Base-by-base conservation (phyloP, 2,888 invertebrate species). In the Brachyptera putata region DNA sequence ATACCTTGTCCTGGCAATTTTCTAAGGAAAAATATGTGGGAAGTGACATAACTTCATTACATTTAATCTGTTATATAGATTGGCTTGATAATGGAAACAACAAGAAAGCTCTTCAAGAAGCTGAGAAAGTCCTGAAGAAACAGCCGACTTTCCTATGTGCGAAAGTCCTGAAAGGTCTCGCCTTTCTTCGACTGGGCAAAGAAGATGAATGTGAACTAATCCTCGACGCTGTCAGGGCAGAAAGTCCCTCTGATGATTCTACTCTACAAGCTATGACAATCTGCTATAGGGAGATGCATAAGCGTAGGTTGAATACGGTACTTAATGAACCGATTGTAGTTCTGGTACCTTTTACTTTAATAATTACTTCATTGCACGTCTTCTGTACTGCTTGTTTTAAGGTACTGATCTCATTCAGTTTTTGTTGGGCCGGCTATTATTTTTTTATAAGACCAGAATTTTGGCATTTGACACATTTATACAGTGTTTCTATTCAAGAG, bases 51-150 rank as follows among this genome's bases (percentile, higher is more conserved):
- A 16, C 22, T 46, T 18, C 21, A 16, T 2, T 24, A 16, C n/a
- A 30, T 30, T 5, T 30, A 30, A 30, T 30, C 21, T 43, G 3
- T 43, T 43, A 53, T n/a, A n/a, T 77, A 95, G 96, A 97, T 77
- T 94, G 91, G 81, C 79, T 99, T 70, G 98, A 98, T 76, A 87
- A 85, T 78, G 95, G 95, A 13, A 95, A 95, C 76, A 93, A 95
- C 77, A 97, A 96, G 72, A 96, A 95, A 74, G 97, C 97, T 0
- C 79, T 98, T 46, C 95, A 97, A 75, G 97, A 98, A 77, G 93
- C 94, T 13, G 97, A 98, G 66, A 95, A 95, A 76, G 88, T 98
- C 57, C 79, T 98, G 59, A 95, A 91, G 73, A 98, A 98, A 76
- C 91, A 92, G 70, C 92, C 95, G 64, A 82, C 84, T 65, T 82